phyloP scores from a whole-genome alignment of 2,888 invertebrate genomes.

The Buathra laborator region DNA sequence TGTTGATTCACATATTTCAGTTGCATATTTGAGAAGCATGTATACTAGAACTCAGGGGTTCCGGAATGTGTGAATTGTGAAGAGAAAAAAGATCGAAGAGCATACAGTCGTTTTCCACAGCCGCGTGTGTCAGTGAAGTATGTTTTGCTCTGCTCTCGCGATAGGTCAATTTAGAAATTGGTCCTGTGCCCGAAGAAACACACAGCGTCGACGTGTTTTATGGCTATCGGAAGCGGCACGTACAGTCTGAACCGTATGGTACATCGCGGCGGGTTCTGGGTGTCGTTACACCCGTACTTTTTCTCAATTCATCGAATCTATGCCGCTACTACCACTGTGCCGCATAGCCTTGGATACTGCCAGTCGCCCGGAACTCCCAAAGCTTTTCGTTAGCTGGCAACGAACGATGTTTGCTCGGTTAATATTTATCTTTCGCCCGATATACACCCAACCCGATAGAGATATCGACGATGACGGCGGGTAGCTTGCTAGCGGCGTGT shows the following conservation, averaged over 20 bases:
- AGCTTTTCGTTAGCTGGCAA: constrained; percentile 42
- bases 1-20: constrained; percentile 23
- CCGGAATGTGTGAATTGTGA: neutral
- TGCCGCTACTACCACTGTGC: neutral
- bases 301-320: constrained; percentile 36
- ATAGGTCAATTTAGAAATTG: constrained; percentile 55
- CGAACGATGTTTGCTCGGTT: constrained; percentile 32
- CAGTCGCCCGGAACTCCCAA: constrained; percentile 7
- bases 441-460: constrained; percentile 34
- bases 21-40: constrained; percentile 7
- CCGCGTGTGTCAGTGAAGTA: constrained; percentile 7
- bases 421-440: constrained; percentile 46
- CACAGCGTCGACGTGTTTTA: constrained; percentile 44
- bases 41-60: neutral
- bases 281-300: constrained; percentile 46
- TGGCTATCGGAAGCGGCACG: constrained; percentile 27
- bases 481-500: neutral
- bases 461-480: constrained; percentile 12
- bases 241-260: constrained; percentile 9
- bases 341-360: neutral
- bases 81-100: neutral
- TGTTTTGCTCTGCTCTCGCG: constrained; percentile 26
- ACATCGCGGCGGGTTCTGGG: constrained; percentile 28
- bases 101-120: neutral
- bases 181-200: constrained; percentile 29